Evolutionary conservation across 2,113 vertebrate genomes (phyloP).

Genomic region (Grantiella picta): DNA sequence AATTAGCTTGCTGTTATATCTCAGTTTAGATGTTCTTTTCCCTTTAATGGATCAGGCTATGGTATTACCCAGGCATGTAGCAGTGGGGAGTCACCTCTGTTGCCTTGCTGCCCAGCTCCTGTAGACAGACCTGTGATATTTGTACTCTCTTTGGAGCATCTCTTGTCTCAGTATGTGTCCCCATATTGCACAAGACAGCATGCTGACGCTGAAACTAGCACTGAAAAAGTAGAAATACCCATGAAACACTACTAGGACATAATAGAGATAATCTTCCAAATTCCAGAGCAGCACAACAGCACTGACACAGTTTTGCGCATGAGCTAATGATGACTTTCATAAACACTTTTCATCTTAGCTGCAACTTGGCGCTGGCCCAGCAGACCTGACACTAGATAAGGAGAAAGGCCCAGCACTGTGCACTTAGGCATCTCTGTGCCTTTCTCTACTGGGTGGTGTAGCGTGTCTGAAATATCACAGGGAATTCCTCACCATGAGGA

Average conservation of each 20-base stretch:
- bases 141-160: background rate
- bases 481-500: background rate
- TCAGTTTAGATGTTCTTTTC: background rate
- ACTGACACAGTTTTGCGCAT: background rate
- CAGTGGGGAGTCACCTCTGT: background rate
- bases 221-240: background rate
- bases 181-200: background rate
- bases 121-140: background rate
- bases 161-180: background rate
- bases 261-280: background rate
- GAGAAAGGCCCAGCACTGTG: background rate
- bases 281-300: background rate
- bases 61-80: background rate
- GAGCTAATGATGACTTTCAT: background rate
- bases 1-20: background rate
- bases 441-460: background rate
- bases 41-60: background rate
- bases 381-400: background rate
- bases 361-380: background rate
- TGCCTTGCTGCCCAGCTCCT: background rate
- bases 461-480: background rate
- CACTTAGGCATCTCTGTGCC: background rate
- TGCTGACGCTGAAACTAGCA: background rate
- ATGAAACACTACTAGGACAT: background rate
- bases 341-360: background rate